Evolutionary conservation across 2,888 invertebrate species (phyloP).

Genomic region (Ecliptopera silaceata): DNA sequence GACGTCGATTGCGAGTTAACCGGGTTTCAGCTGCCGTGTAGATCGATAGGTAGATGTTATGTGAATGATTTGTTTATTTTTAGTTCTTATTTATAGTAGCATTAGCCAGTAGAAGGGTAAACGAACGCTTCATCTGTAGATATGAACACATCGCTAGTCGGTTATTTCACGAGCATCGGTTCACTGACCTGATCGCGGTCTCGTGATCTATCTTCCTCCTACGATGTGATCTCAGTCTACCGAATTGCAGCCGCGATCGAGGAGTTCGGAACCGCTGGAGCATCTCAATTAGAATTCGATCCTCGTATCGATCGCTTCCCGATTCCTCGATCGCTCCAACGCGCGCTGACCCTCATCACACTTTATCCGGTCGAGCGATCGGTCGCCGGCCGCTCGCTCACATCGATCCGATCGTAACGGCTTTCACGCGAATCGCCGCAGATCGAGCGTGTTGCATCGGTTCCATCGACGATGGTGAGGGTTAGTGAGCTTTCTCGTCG

Average conservation of each 20-base stretch:
- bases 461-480: background rate
- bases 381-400: conserved; percentile 11
- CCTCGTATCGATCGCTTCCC: background rate
- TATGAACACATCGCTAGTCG: conserved; percentile 14
- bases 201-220: background rate
- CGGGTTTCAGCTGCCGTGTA: conserved; percentile 54
- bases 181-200: background rate
- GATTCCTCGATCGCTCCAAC: conserved; percentile 43
- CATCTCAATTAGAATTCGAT: background rate
- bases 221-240: conserved; percentile 27
- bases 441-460: background rate
- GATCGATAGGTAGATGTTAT: conserved; percentile 79
- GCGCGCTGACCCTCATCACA: conserved; percentile 55
- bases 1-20: conserved; percentile 41
- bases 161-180: background rate
- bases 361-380: conserved; percentile 42
- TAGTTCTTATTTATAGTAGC: conserved; percentile 49
- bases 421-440: background rate
- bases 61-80: conserved; percentile 55
- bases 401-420: background rate
- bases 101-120: conserved; percentile 60
- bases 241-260: conserved; percentile 47
- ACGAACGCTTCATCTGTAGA: conserved; percentile 51
- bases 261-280: conserved; percentile 39
- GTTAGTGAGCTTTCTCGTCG: background rate